Percentiles rank a stretch among this genome's conserved stretches.
Evolutionary conservation across 1,140 invertebrate species (phyloP).

Genomic region (Luehdorfia chinensis): DNA sequence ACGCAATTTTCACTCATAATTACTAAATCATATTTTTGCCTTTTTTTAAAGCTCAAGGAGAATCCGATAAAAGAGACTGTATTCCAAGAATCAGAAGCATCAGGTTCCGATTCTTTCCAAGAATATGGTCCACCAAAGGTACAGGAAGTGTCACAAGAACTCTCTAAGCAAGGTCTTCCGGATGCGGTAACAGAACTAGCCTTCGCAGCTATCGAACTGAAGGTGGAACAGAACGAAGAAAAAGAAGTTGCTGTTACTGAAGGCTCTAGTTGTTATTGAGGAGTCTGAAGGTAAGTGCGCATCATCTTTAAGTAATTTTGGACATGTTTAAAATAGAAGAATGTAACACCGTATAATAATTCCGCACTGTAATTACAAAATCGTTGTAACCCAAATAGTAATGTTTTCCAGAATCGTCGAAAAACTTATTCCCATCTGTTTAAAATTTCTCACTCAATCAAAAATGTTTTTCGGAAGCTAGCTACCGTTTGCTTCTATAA

Average conservation of each 20-base stretch:
- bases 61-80: conserved; percentile 37
- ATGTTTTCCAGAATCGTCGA: too few species aligned
- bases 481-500: too few species aligned
- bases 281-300: conserved; percentile 8
- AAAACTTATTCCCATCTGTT: too few species aligned
- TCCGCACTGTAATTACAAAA: too few species aligned
- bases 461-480: too few species aligned
- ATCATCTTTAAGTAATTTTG: too few species aligned
- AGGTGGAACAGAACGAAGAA: conserved; percentile 11
- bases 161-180: conserved; percentile 50
- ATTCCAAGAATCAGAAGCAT: conserved; percentile 47
- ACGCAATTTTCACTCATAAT: too few species aligned
- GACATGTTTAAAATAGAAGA: too few species aligned
- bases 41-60: conserved; percentile 38
- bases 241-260: conserved; percentile 23
- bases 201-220: conserved; percentile 30
- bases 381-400: too few species aligned
- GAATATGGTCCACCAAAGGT: conserved; percentile 61
- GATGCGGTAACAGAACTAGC: conserved; percentile 41
- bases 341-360: too few species aligned
- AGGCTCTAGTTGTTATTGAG: conserved; percentile 15
- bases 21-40: too few species aligned
- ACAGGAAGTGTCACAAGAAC: conserved; percentile 29
- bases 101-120: conserved; percentile 48
- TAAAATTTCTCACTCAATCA: too few species aligned